These are phyloP conservation scores for Choloepus hoffmanni DNA, from an alignment of 2,113 vertebrate species.

Conservation along the genomic window DNA sequence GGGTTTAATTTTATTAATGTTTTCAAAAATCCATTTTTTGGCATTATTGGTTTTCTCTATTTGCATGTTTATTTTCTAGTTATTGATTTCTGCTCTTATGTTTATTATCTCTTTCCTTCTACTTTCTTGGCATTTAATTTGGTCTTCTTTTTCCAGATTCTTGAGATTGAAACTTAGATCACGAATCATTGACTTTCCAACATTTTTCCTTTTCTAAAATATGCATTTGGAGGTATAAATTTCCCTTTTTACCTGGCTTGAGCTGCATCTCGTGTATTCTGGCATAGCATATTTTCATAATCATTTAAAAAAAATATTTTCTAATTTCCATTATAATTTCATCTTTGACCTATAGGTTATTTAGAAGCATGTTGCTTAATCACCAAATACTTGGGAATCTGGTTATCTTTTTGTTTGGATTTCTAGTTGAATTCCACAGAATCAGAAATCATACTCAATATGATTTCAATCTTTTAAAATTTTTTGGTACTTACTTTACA, in stretches of 20 bases:
- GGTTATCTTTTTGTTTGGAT: constrained; percentile 40
- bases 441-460: background rate
- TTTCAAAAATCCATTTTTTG: background rate
- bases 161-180: constrained; percentile 1
- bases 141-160: background rate
- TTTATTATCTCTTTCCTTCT: background rate
- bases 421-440: background rate
- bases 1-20: background rate
- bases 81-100: background rate
- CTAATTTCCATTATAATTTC: constrained; percentile 23
- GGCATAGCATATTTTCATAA: background rate
- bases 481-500: background rate
- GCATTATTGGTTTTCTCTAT: background rate
- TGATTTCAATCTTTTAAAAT: background rate
- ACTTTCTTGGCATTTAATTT: background rate
- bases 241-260: background rate
- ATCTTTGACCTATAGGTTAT: background rate
- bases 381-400: background rate
- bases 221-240: background rate
- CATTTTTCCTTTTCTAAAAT: constrained; percentile 6
- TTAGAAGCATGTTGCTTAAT: background rate
- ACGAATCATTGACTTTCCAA: background rate
- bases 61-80: background rate
- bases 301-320: background rate
- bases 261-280: background rate